Evolutionary conservation across 2,888 invertebrate species (phyloP).

Genomic region (Neocrepidodera transversa): DNA sequence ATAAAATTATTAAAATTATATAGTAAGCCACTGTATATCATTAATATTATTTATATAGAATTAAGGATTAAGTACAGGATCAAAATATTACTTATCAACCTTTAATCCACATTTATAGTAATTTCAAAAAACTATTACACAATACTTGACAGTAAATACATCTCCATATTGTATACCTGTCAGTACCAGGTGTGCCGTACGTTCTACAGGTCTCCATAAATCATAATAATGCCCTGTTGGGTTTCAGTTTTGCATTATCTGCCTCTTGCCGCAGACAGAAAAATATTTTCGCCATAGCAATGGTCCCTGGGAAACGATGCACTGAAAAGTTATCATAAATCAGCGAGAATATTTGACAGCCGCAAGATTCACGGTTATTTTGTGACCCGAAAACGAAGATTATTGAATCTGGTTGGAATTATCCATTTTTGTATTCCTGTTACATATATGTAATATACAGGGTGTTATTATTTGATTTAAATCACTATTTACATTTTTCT

Average conservation of each 20-base stretch:
- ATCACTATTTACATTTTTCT: no score
- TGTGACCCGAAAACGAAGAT: not conserved
- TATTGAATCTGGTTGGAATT: not conserved
- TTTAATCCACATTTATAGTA: no score
- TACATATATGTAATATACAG: no score
- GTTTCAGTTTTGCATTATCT: slow-evolving; percentile 2
- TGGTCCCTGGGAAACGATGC: not conserved
- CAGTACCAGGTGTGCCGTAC: not conserved
- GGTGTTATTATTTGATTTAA: no score
- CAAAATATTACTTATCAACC: no score
- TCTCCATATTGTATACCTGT: slow-evolving; percentile 6
- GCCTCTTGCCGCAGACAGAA: slow-evolving; percentile 1
- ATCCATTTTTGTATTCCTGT: no score
- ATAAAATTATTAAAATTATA: no score
- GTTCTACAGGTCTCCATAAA: slow-evolving; percentile 5
- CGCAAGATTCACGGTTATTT: not conserved
- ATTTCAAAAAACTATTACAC: not conserved
- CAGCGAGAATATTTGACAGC: not conserved
- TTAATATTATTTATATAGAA: no score
- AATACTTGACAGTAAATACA: slow-evolving; percentile 6
- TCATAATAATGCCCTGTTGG: slow-evolving; percentile 5
- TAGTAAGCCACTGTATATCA: no score
- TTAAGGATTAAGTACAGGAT: no score
- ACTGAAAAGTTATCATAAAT: not conserved
- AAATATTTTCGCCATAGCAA: not conserved